Evolutionary conservation across 2,888 invertebrate genomes (phyloP).

Genomic region (Drosophila tripunctata): DNA sequence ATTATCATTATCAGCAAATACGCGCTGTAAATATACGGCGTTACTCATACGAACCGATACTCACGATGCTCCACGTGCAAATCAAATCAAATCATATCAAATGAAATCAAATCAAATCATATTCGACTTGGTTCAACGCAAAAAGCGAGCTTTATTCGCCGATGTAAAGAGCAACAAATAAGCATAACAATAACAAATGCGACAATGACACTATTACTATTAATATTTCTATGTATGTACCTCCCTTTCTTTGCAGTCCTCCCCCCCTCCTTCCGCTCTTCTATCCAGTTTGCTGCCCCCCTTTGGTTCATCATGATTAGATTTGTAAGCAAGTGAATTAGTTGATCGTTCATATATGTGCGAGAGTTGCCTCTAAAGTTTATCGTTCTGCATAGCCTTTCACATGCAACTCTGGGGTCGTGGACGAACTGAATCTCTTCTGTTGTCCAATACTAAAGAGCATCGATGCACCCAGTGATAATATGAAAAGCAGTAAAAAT

Average conservation of each 20-base stretch:
- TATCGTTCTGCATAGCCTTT: neutral
- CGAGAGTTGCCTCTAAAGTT: constrained; percentile 44
- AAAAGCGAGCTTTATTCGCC: constrained; percentile 1
- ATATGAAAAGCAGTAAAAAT: constrained; percentile 31
- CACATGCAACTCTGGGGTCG: constrained; percentile 43
- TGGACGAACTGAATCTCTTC: constrained; percentile 17
- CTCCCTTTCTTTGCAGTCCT: neutral
- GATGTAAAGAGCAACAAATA: constrained; percentile 8
- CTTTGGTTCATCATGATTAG: constrained; percentile 51
- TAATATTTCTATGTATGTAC: constrained; percentile 52
- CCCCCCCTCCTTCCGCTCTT: neutral
- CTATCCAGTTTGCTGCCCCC: neutral
- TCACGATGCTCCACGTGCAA: constrained; percentile 39
- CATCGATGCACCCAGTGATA: constrained; percentile 47
- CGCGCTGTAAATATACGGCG: constrained; percentile 28
- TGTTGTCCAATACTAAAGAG: constrained; percentile 51
- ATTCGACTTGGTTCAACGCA: neutral
- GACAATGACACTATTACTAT: constrained; percentile 75
- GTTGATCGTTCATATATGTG: constrained; percentile 18
- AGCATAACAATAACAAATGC: constrained; percentile 46
- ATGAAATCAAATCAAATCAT: neutral
- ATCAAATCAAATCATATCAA: constrained; percentile 6
- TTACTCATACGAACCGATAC: constrained; percentile 38
- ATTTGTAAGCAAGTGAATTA: constrained; percentile 73
- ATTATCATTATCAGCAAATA: constrained; percentile 45